Evolutionary conservation across 2,113 vertebrate species (phyloP), one percentile per base, ranked within the genome.

Genomic region (Leucosticte australis): DNA sequence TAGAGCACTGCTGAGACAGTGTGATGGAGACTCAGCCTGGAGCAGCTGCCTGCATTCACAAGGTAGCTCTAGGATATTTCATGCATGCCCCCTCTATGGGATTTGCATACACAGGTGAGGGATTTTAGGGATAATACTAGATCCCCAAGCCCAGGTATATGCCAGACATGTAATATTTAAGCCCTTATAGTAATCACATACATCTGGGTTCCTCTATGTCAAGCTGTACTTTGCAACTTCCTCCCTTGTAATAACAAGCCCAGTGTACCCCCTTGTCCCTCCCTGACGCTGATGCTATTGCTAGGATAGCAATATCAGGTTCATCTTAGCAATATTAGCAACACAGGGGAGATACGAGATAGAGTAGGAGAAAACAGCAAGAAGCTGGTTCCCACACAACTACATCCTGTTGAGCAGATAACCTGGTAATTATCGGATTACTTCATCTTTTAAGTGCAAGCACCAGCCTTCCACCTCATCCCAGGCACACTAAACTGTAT

Each of bases 261-360:
- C 26, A 17, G 28, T 18, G 64, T 5, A 55, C 10, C 6, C 22
- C 2, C 0, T 28, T 6, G 1, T 59, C 50, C 37, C 70, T 11
- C n/a, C 37, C 55, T 39, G 39, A 16, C 13, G 1, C 1, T 31
- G 24, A 52, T 22, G 7, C 37, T 10, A 37, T 37, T 37, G 37
- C 37, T 37, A 37, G 37, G 37, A 37, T 37, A 37, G 37, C 37
- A 37, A 37, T 37, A 21, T 15, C 39, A 82, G 12, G 4, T 7
- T 78, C 35, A 59, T 31, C 42, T 56, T 63, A 49, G 18, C 31
- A 87, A 8, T 50, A 67, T 50, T 33, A 69, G 22, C 46, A 67
- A 23, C 28, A 22, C 11, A 15, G 22, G 9, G 11, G 19, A 60
- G 10, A 16, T 6, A 71, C 0, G 3, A 64, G 37, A 42, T 1